Evolutionary conservation across 2,113 vertebrate species (phyloP).

Genomic region (Amazona guildingii): DNA sequence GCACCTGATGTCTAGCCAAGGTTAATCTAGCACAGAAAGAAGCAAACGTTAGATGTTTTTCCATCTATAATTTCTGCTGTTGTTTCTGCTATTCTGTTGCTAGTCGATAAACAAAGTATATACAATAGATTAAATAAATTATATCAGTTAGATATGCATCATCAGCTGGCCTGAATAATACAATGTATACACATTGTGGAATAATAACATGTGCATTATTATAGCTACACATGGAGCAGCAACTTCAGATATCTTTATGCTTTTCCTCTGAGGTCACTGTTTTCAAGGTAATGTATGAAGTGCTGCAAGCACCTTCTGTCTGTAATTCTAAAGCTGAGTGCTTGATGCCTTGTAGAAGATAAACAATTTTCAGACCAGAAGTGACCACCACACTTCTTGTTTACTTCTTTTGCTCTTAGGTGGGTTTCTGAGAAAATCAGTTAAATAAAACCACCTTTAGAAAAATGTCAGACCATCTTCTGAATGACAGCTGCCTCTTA

Average conservation of each 20-base stretch:
- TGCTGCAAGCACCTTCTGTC: background rate
- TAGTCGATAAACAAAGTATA: background rate
- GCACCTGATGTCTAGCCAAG: background rate
- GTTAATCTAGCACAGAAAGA: background rate
- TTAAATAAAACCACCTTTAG: background rate
- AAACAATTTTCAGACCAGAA: background rate
- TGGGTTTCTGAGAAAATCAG: background rate
- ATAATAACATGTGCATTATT: background rate
- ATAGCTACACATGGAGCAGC: background rate
- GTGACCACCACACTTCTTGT: background rate
- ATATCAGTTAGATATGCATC: background rate
- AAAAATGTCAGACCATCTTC: background rate
- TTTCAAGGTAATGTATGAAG: background rate
- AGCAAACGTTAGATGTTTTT: background rate
- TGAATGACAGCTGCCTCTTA: background rate
- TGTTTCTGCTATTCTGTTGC: background rate
- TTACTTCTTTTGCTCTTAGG: background rate
- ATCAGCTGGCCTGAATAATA: background rate
- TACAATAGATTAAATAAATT: background rate
- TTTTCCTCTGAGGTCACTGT: background rate
- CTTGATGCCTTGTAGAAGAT: background rate
- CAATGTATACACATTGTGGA: too few species aligned
- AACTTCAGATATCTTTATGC: background rate
- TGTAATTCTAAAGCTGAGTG: background rate
- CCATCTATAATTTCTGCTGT: background rate